Base-by-base conservation (phyloP, 92 coral and sea anemone genomes). In the Bergia sp. region DNA sequence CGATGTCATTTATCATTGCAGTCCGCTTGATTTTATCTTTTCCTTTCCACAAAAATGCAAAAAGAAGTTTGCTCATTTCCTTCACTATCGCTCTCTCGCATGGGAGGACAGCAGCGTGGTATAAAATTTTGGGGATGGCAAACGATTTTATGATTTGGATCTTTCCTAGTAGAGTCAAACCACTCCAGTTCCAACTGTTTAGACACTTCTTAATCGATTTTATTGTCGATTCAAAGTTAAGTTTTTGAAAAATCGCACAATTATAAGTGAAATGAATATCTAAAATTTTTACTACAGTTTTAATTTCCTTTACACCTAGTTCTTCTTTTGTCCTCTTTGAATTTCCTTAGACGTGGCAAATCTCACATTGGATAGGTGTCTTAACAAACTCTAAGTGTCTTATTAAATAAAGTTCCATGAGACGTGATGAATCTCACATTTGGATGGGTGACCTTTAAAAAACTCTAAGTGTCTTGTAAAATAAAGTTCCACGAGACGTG, bases 41-140 rank as follows among this genome's bases (percentile, higher is more conserved):
- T 6, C 87, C 91, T 40, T 82, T 87, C 87, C 87, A 89, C 5
- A 82, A 55, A 82, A 81, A 89, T 20, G 23, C 82, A 73, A 69
- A 81, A 1, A 81, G 43, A 40, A 81, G 42, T 21, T 57, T 72
- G 13, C 71, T 72, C 21, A 71, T 29, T 37, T 89, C 49, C 65
- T 89, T 88, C 12, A 57, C 37, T 16, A 80, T 64, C 29, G 15
- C 79, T 43, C 79, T 80, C 64, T 71, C 67, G 49, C 75, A 78
- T 80, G 81, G 71, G 8, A 88, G 69, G 39, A 88, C 79, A 21
- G 66, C 73, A 10, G 73, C 71, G 18, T 71, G 67, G 47, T 64
- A 65, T 67, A 88, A 71, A 40, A 88, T 88, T 73, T 88, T 88
- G 38, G 86, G 86, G 20, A 89, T 72, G 18, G 73, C 64, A 16